phyloP scores from a whole-genome alignment of 2,888 invertebrate genomes.

The Selenia dentaria region DNA sequence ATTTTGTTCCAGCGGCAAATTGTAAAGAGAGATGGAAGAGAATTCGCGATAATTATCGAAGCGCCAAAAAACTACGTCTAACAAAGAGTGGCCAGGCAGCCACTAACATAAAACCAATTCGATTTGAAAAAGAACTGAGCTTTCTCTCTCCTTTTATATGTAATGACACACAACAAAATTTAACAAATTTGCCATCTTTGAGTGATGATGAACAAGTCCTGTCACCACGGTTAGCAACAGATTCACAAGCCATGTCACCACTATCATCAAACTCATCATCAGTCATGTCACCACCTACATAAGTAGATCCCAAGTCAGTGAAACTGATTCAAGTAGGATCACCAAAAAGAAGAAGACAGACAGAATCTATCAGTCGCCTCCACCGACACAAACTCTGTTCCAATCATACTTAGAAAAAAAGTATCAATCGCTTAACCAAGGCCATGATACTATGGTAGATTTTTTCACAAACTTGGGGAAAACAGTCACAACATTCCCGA shows the following conservation, averaged over 20 bases:
- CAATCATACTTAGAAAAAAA: constrained; percentile 23
- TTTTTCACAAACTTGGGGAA: constrained; percentile 24
- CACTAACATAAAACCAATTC: constrained; percentile 12
- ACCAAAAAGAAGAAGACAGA: constrained; percentile 18
- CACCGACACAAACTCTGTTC: constrained; percentile 16
- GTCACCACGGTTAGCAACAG: constrained; percentile 12
- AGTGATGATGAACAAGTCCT: constrained; percentile 18
- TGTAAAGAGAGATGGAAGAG: constrained; percentile 22
- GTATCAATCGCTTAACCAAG: constrained; percentile 17
- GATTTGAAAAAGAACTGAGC: constrained; percentile 14
- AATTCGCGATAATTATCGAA: constrained; percentile 19
- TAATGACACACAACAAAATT: constrained; percentile 12
- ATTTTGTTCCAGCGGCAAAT: constrained; percentile 20
- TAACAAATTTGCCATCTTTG: constrained; percentile 12
- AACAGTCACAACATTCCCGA: constrained; percentile 22
- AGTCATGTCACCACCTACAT: constrained; percentile 10
- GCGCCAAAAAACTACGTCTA: constrained; percentile 13
- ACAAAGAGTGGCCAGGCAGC: constrained; percentile 18
- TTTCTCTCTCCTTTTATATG: constrained; percentile 14
- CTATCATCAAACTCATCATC: constrained; percentile 14
- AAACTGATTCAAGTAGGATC: constrained; percentile 12
- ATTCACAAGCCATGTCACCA: constrained; percentile 16
- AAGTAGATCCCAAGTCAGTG: constrained; percentile 16
- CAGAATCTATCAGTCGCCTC: constrained; percentile 17
- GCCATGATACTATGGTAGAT: constrained; percentile 19